phyloP scores from a whole-genome alignment of 2,888 invertebrate species.

The Drosophila paranaensis region DNA sequence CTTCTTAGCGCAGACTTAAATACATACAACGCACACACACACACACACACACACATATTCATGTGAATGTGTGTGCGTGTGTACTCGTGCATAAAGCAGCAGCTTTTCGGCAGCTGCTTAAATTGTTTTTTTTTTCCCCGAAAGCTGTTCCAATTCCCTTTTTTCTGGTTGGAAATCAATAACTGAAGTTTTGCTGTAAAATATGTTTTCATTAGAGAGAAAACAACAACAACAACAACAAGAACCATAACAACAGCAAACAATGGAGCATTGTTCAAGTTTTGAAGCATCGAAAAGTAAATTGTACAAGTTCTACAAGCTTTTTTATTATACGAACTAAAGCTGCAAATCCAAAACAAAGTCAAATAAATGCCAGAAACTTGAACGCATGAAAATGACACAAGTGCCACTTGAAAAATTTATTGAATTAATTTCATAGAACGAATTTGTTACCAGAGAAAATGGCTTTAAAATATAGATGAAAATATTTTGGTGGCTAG shows the following conservation, averaged over 20 bases:
- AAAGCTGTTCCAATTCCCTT: background rate
- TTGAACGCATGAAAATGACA: background rate
- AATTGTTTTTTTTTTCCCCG: background rate
- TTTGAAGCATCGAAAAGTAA: conserved; percentile 15
- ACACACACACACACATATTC: background rate
- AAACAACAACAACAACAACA: conserved; percentile 3
- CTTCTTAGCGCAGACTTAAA: conserved; percentile 53
- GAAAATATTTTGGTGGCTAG: background rate
- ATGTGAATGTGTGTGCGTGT: background rate
- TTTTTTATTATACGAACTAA: conserved; percentile 1
- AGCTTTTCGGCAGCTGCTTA: conserved; percentile 19
- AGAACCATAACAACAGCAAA: conserved; percentile 5
- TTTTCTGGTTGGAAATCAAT: conserved; percentile 26
- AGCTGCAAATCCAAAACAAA: background rate
- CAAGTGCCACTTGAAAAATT: conserved; percentile 3
- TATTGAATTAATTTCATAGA: background rate
- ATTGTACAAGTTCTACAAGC: conserved; percentile 11
- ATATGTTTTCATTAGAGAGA: conserved; percentile 14
- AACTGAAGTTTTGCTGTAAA: conserved; percentile 22
- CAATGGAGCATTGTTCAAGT: conserved; percentile 14
- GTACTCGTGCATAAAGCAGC: conserved; percentile 8
- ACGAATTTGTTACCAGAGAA: background rate
- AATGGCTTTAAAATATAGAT: background rate
- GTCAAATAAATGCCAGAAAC: conserved; percentile 3
- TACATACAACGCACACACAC: conserved; percentile 2